A percentile compares a stretch with the other conserved stretches of the same genome.
Conservation (phyloP, 2,888 invertebrate species). For the Camponotus fellah region DNA sequence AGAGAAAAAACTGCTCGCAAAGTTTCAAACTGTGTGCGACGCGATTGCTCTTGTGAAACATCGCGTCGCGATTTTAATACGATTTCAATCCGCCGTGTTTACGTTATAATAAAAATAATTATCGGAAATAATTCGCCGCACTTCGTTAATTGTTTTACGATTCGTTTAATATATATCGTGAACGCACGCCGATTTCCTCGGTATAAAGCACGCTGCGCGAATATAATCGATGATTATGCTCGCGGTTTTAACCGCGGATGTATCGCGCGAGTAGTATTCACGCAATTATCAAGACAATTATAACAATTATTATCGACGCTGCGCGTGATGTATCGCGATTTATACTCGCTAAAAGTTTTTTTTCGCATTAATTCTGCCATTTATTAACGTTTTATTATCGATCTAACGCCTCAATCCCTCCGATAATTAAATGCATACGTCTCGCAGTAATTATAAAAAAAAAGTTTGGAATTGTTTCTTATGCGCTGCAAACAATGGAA, state of each 20-base stretch:
- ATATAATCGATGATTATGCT: constrained; percentile 29
- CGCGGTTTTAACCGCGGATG: constrained; percentile 13
- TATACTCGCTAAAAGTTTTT: not conserved
- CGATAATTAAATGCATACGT: not conserved
- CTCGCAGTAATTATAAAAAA: not conserved
- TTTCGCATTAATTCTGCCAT: constrained; percentile 2
- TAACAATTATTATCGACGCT: constrained; percentile 30
- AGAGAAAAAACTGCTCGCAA: not conserved
- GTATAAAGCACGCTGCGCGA: constrained; percentile 27
- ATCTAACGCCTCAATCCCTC: not conserved
- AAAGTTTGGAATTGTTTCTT: not conserved
- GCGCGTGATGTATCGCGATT: not conserved
- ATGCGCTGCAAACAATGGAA: not conserved
- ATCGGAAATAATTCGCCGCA: not conserved
- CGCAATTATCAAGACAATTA: constrained; percentile 20
- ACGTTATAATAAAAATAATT: constrained; percentile 27
- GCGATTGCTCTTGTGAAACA: no score
- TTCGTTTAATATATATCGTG: constrained; percentile 8
- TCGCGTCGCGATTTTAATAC: not conserved
- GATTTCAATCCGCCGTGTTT: constrained; percentile 4
- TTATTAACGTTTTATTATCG: constrained; percentile 15
- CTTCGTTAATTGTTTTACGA: constrained; percentile 34
- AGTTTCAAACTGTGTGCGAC: not conserved
- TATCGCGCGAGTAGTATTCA: constrained; percentile 16
- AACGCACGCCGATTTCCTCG: constrained; percentile 28